A percentile compares a stretch with the other conserved stretches of the same genome.
Evolutionary conservation across 2,888 invertebrate species (phyloP).

Genomic region (Meghimatium bilineatum): DNA sequence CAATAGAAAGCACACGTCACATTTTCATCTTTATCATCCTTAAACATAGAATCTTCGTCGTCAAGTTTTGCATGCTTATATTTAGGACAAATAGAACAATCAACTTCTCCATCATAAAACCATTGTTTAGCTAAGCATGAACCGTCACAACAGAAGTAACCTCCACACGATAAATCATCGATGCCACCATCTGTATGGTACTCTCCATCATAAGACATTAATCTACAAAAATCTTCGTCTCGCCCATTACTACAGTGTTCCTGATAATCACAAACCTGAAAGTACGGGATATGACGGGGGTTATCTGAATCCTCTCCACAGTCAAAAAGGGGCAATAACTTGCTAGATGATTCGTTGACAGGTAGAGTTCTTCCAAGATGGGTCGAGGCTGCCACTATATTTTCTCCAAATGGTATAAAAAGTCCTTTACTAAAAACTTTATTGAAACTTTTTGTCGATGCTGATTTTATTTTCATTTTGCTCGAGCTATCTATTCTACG

Average conservation of each 20-base stretch:
- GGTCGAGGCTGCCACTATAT: slow-evolving; percentile 6
- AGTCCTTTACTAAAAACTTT: neutral
- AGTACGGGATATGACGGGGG: slow-evolving; percentile 9
- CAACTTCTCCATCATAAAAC: neutral
- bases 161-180: neutral
- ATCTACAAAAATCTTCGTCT: neutral
- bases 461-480: neutral
- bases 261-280: slow-evolving; percentile 5
- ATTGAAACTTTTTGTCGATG: neutral
- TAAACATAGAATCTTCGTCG: neutral
- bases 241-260: slow-evolving; percentile 6
- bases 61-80: neutral
- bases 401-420: neutral
- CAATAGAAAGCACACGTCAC: slow-evolving; percentile 19
- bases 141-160: neutral
- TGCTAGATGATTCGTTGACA: neutral
- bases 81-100: neutral
- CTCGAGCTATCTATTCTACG: neutral
- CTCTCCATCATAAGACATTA: neutral
- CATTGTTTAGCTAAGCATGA: neutral
- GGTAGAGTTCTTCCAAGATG: neutral
- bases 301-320: neutral
- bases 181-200: neutral
- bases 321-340: neutral
- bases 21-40: neutral